These are phyloP conservation scores for Cricetomys ansorgei DNA, from an alignment of 2,113 vertebrate genomes.

Conservation along the genomic window DNA sequence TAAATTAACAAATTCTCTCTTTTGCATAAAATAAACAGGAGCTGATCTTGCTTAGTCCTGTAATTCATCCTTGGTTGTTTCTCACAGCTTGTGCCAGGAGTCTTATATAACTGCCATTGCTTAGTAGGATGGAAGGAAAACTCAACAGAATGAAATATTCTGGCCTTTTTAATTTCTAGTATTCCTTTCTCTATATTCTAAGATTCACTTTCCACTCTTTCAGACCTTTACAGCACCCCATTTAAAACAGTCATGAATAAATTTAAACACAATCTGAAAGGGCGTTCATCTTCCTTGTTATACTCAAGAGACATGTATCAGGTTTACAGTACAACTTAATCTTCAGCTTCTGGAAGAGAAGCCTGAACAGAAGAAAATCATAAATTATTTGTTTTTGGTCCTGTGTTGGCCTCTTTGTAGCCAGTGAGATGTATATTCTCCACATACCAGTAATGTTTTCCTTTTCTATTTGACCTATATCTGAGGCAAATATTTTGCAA, in stretches of 20 bases:
- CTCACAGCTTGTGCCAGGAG: not conserved
- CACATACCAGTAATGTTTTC: not conserved
- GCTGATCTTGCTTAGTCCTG: not conserved
- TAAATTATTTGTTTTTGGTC: not conserved
- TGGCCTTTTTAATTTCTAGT: conserved; percentile 23
- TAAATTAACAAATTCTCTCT: conserved; percentile 28
- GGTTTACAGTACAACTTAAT: not conserved
- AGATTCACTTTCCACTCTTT: conserved; percentile 41
- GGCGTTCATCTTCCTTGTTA: conserved; percentile 33
- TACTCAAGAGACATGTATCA: conserved; percentile 2
- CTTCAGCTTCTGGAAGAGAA: conserved; percentile 4
- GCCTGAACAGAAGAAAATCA: conserved; percentile 23
- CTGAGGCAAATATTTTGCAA: conserved; percentile 25
- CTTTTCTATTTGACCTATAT: conserved; percentile 2
- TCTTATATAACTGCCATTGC: conserved; percentile 39
- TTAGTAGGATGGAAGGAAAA: conserved; percentile 28
- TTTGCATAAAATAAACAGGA: not conserved
- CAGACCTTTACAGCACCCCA: not conserved
- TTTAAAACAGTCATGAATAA: conserved; percentile 56
- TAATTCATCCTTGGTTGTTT: conserved; percentile 44
- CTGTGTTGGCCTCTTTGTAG: conserved; percentile 2
- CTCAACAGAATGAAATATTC: conserved; percentile 50
- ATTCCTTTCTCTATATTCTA: conserved; percentile 36
- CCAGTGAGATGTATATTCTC: not conserved
- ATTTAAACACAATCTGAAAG: conserved; percentile 29